Evolutionary conservation across 64 coral and sea anemone species (phyloP), one percentile per base, ranked within the genome.

Genomic region (Hydrozoanthus tunicans): DNA sequence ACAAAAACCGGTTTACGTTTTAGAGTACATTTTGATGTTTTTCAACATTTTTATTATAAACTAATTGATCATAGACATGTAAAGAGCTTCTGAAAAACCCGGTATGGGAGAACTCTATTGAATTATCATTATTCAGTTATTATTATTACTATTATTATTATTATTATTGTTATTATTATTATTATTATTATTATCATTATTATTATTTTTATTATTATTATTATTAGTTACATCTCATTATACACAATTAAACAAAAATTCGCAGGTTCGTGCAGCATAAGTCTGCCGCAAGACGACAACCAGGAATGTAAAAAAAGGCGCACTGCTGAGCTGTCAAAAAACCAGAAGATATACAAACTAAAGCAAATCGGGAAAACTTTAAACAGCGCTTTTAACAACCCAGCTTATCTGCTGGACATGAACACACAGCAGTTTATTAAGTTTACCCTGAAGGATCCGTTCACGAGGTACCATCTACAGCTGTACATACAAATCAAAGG

Each of bases 391-490:
- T 83, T 83, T 53, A 60, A 83, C 15, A 67, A 67, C 15, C 81
- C 81, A 6, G 62, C 51, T 6, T 60, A 27, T 43, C 12, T 83
- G 81, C n/a, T 83, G 14, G 59, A 83, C 17, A 83, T 83, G 81
- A 83, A 1, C 12, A 83, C 12, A 3, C 53, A 7, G 3, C 32
- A n/a, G 15, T 83, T 83, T 53, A 4, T 83, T 64, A 25, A 67
- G 0, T 52, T 68, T 7, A 66, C 63, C 61, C 61, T 83, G 14
- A 65, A 64, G 26, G 81, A 83, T 32, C 32, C 81, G 10, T 83
- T 83, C 43, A 83, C 81, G 43, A 54, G 81, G 10, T 64, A 83
- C 17, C 81, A 83, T 83, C 60, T 83, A 0, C 81, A 83, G 43
- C 53, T 83, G 61, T 83, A 83, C 6, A 14, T 23, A 17, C 81